Base-by-base conservation (phyloP, 2,888 invertebrate species). In the Acrobasis suavella region DNA sequence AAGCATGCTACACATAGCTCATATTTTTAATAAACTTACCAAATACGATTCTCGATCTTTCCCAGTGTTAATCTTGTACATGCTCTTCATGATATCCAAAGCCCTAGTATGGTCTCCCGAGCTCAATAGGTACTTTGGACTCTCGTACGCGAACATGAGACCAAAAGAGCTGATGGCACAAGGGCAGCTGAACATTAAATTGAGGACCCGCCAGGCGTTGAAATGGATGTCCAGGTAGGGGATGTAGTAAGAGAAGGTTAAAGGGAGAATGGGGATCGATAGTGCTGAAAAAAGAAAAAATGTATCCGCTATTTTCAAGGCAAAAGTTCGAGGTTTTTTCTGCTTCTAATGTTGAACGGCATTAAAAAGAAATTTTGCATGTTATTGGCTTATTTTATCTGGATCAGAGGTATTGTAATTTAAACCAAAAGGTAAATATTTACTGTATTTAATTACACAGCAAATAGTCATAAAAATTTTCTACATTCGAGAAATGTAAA, bases 121-220 rank as follows among this genome's bases (percentile, higher is more conserved):
- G 92, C 93, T 85, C 10, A 96, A 86, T 55, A 95, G 85, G 74
- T 94, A 97, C 78, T 96, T 96, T 0, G 97, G 97, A 68, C 96
- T 97, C 81, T 97, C 97, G 0, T 95, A 96, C 9, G 94, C 86
- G 42, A 81, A 86, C 0, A 87, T 80, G 0, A 95, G 81, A 0
- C 94, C 92, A 0, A 94, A 12, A 0, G 95, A 93, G 0, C 95
- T 94, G 0, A 95, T 37, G 0, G 95, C 75, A 64, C 94, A 93
- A 0, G 96, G 94, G 0, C 95, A 17, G 0, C 94, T 93, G 71
- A 95, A 94, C 0, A 95, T 76, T 0, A 95, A 82, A 16, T 95
- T 85, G 66, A 96, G 93, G 1, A 96, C 74, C 10, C 97, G 92
- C 97, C 97, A 97, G 9, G 96, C 95, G 71, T 94, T 94, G 72